Conservation (phyloP, 2,888 invertebrate species). For the Acleris emargana region DNA sequence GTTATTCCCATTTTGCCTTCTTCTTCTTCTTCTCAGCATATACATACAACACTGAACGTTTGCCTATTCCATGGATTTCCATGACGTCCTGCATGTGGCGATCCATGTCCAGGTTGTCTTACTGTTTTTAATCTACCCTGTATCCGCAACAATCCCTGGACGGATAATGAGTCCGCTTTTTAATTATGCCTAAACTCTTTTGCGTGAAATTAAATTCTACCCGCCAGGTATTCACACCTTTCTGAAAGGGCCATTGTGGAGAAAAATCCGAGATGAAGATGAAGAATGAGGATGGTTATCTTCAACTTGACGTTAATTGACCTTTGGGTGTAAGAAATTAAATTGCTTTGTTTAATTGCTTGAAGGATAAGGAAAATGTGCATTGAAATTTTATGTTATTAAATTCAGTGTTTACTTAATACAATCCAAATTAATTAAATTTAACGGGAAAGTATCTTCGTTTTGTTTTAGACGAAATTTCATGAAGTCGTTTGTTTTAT, state of each 20-base stretch:
- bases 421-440: too few species aligned
- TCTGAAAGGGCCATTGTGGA: conserved; percentile 10
- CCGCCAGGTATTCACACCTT: conserved; percentile 27
- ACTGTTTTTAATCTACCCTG: neutral
- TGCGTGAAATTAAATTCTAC: conserved; percentile 35
- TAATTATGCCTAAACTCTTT: conserved; percentile 36
- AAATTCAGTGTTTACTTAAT: too few species aligned
- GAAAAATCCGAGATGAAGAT: conserved; percentile 19
- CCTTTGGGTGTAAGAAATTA: neutral
- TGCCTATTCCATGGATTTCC: too few species aligned
- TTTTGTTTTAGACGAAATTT: too few species aligned
- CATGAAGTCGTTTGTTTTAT: too few species aligned
- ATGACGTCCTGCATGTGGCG: too few species aligned
- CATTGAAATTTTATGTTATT: too few species aligned
- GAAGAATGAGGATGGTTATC: conserved; percentile 10
- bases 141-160: conserved; percentile 18
- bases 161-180: conserved; percentile 34
- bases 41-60: too few species aligned
- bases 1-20: too few species aligned
- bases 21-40: too few species aligned
- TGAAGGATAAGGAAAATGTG: neutral
- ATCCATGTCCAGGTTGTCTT: neutral
- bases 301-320: conserved; percentile 10
- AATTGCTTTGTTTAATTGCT: conserved; percentile 6
- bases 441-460: too few species aligned